Evolutionary conservation across 2,797 vertebrate species (phyloP), one percentile per base, ranked within the genome.

Genomic region (Ambastaia sidthimunki): DNA sequence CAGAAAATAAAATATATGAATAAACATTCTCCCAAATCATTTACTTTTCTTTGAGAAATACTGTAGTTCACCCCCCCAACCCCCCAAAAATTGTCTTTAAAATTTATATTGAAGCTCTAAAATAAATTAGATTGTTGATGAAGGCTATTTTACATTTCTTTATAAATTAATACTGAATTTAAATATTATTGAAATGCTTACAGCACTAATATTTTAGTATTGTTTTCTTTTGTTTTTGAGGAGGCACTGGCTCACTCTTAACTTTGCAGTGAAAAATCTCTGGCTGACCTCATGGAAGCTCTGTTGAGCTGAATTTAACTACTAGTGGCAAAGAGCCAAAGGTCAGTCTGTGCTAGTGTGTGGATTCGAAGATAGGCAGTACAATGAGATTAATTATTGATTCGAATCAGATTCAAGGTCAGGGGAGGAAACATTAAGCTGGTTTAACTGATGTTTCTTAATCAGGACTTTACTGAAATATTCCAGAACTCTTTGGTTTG

Each of bases 351-450:
- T 76, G 55, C 54, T 16, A 31, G 13, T 13, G 7, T 3, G 6
- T 59, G 37, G 69, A 66, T 66, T 66, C 12, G 15, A 7, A 52
- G 60, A 21, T 69, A 37, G 15, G 19, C 41, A 37, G 11, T 6
- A 13, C 47, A 18, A 47, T 19, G 13, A 60, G 59, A 81, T 76
- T 44, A 75, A 63, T 75, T 63, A n/a, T 54, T 44, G 44, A 70
- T 57, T 69, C 4, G 63, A 70, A 48, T 78, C n/a, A 59, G 54
- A 78, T 78, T 78, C n/a, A 48, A 66, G 74, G 80, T 74, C 66
- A 81, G 2, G 21, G 2, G 55, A 69, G 57, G 34, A 65, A 44
- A 57, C 67, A 71, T 76, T 76, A 81, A 9, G 6, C 2, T 66
- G 60, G 70, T 72, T 78, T 12, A 80, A 37, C 37, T 69, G n/a